Evolutionary conservation across 2,113 vertebrate genomes (phyloP).

Genomic region (Gadus macrocephalus): DNA sequence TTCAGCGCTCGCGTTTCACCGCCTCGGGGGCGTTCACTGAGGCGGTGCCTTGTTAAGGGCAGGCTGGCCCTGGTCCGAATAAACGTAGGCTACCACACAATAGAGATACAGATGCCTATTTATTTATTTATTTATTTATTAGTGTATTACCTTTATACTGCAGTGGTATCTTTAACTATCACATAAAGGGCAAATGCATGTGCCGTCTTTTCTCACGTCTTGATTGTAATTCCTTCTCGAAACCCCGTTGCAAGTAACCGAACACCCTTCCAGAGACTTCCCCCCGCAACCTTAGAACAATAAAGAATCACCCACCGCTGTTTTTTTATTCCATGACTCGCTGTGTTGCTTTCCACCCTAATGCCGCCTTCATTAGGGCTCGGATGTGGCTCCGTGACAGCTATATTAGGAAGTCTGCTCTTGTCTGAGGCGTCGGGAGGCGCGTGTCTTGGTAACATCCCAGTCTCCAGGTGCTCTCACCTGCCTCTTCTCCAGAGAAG

Average conservation of each 20-base stretch:
- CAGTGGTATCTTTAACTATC: too few species aligned
- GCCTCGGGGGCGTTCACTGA: not conserved
- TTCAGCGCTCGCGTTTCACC: constrained; percentile 4
- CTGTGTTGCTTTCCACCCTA: constrained; percentile 33
- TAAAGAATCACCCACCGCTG: constrained; percentile 5
- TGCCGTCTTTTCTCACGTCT: too few species aligned
- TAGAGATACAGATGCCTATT: too few species aligned
- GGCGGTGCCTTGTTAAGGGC: not conserved
- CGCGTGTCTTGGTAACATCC: constrained; percentile 52
- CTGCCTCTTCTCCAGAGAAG: constrained; percentile 73
- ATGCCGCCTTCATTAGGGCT: constrained; percentile 64
- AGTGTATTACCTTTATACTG: too few species aligned
- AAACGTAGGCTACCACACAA: too few species aligned
- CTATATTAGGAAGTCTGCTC: constrained; percentile 60
- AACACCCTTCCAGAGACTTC: not conserved
- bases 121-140: too few species aligned
- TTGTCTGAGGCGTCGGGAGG: constrained; percentile 52
- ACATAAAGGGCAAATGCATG: too few species aligned
- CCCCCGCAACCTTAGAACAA: not conserved
- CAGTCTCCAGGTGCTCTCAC: constrained; percentile 60
- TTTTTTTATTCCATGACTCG: constrained; percentile 14
- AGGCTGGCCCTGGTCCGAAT: too few species aligned
- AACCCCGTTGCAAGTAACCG: not conserved
- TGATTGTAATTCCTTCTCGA: too few species aligned
- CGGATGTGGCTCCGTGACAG: constrained; percentile 61